Base-by-base conservation (phyloP, 2,888 invertebrate species). In the Mythimna impura region DNA sequence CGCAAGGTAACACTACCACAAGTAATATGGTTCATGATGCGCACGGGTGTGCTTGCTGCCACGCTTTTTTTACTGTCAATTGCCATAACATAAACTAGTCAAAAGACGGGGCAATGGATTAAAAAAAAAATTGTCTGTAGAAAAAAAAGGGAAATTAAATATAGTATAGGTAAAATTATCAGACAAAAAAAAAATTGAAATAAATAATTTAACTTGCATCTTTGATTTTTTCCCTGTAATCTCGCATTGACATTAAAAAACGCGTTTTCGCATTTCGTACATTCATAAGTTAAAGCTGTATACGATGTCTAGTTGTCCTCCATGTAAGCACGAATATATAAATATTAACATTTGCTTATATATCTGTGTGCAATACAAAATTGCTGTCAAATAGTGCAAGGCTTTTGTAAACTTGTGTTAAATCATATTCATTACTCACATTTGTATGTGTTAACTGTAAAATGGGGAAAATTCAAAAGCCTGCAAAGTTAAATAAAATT, bases 1-100 rank as follows among this genome's bases (percentile, higher is more conserved):
- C 76, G 2, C 43, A 43, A 77, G 76, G 76, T 77, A 80, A 61
- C 2, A 5, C 40, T 2, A 85, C 90, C 52, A 89, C 93, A 91
- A 60, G 78, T 85, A 12, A 12, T 47, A 40, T 30, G 22, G 76
- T 94, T 94, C 88, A 89, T 91, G 87, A 90, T 94, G 2, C 78
- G 90, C 30, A 66, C 66, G 81, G 54, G 25, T 63, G 43, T 52
- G 65, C 78, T 63, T 67, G 64, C 36, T 75, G 9, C 36, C 22
- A 30, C 34, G 64, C 9, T 77, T 82, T 73, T n/a, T 66, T 75
- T 75, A 40, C 55, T 83, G 84, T 85, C 83, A 67, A 64, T 14
- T 4, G 65, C 55, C 55, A n/a, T 8, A 7, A 25, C 2, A 7
- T 3, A 43, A 43, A 22, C 3, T 22, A 4, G 2, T 8, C 2